Evolutionary conservation across 2,113 vertebrate genomes (phyloP).

Genomic region (Dicrurus megarhynchus): DNA sequence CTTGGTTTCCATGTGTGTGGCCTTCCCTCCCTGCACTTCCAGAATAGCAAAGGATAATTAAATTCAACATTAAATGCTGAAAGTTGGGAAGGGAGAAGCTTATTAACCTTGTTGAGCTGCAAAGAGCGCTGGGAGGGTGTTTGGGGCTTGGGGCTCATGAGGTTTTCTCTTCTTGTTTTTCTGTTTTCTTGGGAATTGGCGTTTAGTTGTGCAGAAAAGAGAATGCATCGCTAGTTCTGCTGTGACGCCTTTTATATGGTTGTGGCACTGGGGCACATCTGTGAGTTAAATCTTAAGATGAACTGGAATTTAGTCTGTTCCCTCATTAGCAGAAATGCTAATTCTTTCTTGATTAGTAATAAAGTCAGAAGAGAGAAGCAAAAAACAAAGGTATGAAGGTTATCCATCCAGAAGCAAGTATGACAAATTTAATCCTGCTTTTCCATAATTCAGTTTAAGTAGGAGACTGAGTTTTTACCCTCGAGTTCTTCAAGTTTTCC

Average conservation of each 20-base stretch:
- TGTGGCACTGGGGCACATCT: neutral
- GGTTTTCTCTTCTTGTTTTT: neutral
- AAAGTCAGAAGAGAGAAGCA: neutral
- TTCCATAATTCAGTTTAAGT: neutral
- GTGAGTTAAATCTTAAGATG: neutral
- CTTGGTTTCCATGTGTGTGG: neutral
- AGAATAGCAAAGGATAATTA: neutral
- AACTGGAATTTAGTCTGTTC: neutral
- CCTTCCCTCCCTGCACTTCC: neutral
- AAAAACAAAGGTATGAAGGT: neutral
- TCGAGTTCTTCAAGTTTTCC: neutral
- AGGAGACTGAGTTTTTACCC: neutral
- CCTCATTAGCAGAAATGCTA: neutral
- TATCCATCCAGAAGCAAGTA: neutral
- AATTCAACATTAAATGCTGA: neutral
- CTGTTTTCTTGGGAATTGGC: neutral
- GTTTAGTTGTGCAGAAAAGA: neutral
- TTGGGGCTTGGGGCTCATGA: neutral
- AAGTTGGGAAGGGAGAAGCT: neutral
- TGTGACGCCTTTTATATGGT: neutral
- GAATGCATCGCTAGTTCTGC: neutral
- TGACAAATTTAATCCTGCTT: neutral
- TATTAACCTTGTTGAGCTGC: constrained; percentile 7
- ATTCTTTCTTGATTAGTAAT: constrained; percentile 3
- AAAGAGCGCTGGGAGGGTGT: neutral